Percentiles rank a stretch among this genome's conserved stretches.
Conservation (phyloP, 2,888 invertebrate species). For the Plemyria rubiginata region DNA sequence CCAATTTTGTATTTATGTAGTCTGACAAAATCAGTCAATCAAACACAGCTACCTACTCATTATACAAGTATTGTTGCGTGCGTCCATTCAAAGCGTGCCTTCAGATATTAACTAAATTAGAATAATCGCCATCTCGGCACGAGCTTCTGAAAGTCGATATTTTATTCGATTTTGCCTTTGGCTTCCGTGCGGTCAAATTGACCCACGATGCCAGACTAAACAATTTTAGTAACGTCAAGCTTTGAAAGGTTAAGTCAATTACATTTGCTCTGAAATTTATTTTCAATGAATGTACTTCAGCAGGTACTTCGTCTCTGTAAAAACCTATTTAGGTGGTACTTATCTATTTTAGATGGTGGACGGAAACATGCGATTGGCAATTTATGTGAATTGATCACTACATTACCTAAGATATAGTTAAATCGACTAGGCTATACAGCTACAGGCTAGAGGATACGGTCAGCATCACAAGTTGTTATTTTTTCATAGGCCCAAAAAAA, state of each 20-base stretch:
- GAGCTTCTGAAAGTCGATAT: constrained; percentile 66
- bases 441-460: too few relatives aligned
- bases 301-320: too few relatives aligned
- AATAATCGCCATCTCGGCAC: constrained; percentile 59
- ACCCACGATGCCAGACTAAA: constrained; percentile 11
- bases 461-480: too few relatives aligned
- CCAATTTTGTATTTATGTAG: constrained; percentile 14
- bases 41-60: constrained; percentile 33
- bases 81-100: constrained; percentile 58
- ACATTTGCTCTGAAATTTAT: too few relatives aligned
- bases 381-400: too few relatives aligned
- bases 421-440: too few relatives aligned
- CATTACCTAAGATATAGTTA: too few relatives aligned
- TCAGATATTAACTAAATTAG: constrained; percentile 54
- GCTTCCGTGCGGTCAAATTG: constrained; percentile 66
- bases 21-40: constrained; percentile 32
- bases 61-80: constrained; percentile 49
- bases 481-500: too few relatives aligned
- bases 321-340: too few relatives aligned
- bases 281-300: too few relatives aligned
- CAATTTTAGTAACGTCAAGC: constrained; percentile 22
- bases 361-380: too few relatives aligned
- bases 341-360: too few relatives aligned
- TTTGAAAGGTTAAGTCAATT: constrained; percentile 12
- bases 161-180: constrained; percentile 51